Conservation (phyloP, 2,797 vertebrate genomes). For the Xenopus petersii region DNA sequence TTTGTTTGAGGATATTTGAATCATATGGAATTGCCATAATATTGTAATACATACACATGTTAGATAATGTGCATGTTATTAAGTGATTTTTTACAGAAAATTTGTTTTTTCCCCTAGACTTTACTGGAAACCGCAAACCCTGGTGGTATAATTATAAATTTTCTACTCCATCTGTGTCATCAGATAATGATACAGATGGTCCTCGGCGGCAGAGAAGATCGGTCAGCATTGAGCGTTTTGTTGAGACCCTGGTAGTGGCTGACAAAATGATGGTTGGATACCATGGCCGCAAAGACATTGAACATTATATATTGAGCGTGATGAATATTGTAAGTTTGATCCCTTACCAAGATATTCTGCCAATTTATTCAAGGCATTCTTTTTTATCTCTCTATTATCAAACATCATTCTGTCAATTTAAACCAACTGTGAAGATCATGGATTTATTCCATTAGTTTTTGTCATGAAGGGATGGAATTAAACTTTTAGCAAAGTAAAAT, state of each 20-base stretch:
- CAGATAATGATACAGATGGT: constrained; percentile 58
- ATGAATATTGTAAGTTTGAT: constrained; percentile 99
- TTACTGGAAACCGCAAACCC: constrained; percentile 67
- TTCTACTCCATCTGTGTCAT: constrained; percentile 57
- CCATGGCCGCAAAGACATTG: constrained; percentile 97
- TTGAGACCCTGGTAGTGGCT: constrained; percentile 95
- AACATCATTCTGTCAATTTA: too few species aligned
- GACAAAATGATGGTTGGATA: constrained; percentile 99
- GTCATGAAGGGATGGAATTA: too few species aligned
- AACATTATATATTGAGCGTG: constrained; percentile 96
- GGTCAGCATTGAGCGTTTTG: constrained; percentile 91
- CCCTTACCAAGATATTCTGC: constrained; percentile 54
- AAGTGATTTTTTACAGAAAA: too few species aligned
- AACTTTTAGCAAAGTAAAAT: too few species aligned
- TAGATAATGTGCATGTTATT: too few species aligned
- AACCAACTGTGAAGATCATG: too few species aligned
- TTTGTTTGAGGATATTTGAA: too few species aligned
- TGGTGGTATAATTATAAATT: constrained; percentile 68
- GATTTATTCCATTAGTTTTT: too few species aligned
- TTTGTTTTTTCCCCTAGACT: constrained; percentile 54
- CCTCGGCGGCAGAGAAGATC: constrained; percentile 80
- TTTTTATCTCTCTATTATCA: too few species aligned
- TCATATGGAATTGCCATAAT: too few species aligned
- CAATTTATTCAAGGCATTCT: not conserved
- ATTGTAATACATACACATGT: too few species aligned